Percentiles rank a stretch among this genome's conserved stretches.
These are phyloP conservation scores for Dysidea cf. avara DNA, from an alignment of 37 sponge, comb jelly and placozoan genomes.

Conservation along the genomic window DNA sequence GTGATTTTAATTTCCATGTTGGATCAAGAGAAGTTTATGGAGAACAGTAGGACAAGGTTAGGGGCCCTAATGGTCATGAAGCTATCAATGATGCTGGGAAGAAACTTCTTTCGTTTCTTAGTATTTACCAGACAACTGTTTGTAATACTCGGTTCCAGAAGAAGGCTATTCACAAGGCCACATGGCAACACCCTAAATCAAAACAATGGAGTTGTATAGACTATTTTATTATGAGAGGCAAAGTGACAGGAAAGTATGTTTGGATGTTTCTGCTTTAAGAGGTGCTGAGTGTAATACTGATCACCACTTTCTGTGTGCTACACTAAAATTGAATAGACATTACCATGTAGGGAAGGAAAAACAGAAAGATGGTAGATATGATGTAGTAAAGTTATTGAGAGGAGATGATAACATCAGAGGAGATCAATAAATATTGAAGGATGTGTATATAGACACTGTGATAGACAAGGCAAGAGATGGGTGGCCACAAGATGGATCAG, in stretches of 20 bases:
- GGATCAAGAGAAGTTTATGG: conserved; percentile 17
- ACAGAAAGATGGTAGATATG: not conserved
- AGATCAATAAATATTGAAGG: not conserved
- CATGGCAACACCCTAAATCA: conserved; percentile 14
- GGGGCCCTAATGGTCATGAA: conserved; percentile 21
- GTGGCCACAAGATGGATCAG: not conserved
- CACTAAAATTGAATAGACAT: not conserved
- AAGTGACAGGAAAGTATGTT: not conserved
- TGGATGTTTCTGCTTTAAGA: not conserved
- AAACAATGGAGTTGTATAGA: conserved; percentile 30
- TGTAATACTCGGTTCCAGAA: conserved; percentile 34
- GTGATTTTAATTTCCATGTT: conserved; percentile 15
- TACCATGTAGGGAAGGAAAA: not conserved
- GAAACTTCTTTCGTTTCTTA: conserved; percentile 16
- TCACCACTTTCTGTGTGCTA: not conserved
- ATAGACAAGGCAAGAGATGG: not conserved
- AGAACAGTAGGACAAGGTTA: conserved; percentile 14
- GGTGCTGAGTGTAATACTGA: conserved; percentile 4
- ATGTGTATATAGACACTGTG: not conserved
- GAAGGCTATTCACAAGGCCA: not conserved
- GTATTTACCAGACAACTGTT: conserved; percentile 12
- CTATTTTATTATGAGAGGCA: not conserved
- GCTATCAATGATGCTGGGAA: conserved; percentile 26
- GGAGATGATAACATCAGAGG: not conserved
- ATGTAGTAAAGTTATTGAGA: not conserved